A percentile compares a stretch with the other conserved stretches of the same genome.
Evolutionary conservation across 2,113 vertebrate genomes (phyloP).

Genomic region (Damaliscus lunatus): DNA sequence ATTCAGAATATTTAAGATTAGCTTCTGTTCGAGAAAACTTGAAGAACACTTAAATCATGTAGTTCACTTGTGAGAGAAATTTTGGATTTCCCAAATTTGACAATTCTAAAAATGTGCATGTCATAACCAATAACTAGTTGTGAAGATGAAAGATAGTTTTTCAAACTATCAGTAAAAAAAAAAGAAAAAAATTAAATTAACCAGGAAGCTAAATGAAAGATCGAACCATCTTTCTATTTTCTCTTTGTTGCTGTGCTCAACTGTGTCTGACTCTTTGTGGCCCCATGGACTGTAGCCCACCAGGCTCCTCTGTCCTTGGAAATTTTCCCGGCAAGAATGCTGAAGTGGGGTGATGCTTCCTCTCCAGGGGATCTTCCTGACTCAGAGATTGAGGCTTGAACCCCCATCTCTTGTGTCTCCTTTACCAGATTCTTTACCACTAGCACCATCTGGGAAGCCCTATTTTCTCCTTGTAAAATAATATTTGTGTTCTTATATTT

Average conservation of each 20-base stretch:
- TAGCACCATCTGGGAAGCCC: background rate
- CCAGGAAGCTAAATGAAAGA: background rate
- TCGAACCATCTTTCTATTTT: background rate
- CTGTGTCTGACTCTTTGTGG: background rate
- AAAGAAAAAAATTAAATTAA: background rate
- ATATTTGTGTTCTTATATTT: background rate
- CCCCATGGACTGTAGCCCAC: background rate
- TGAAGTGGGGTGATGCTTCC: fast-evolving
- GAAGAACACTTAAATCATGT: background rate
- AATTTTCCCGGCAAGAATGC: background rate
- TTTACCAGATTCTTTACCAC: background rate
- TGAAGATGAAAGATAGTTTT: background rate
- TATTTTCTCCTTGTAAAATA: background rate
- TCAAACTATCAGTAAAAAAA: background rate
- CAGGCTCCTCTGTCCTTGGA: background rate
- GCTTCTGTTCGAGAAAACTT: background rate
- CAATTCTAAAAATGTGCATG: background rate
- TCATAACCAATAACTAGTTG: background rate
- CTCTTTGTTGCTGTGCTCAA: background rate
- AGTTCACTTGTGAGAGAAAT: background rate
- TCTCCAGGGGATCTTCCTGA: background rate
- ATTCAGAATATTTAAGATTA: background rate
- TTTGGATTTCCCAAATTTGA: background rate
- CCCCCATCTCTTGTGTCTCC: background rate
- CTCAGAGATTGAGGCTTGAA: background rate